Evolutionary conservation across 2,888 invertebrate species (phyloP).

Genomic region (Cinara cedri): DNA sequence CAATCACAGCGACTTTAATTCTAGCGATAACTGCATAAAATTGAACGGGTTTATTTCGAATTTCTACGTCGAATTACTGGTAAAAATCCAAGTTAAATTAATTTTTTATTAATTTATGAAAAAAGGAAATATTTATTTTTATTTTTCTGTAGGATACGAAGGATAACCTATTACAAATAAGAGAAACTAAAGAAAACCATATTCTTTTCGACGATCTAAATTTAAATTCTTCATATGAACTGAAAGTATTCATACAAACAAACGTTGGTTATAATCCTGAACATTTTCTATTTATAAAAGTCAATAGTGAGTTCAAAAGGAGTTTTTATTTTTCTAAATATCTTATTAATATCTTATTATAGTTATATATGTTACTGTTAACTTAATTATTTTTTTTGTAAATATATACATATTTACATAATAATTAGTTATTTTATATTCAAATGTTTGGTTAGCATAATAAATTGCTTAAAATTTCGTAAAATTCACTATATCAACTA

Average conservation of each 20-base stretch:
- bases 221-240: slow-evolving; percentile 1
- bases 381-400: background rate
- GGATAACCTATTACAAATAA: background rate
- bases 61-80: background rate
- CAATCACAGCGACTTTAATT: no score
- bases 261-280: background rate
- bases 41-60: slow-evolving; percentile 19
- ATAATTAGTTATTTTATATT: background rate
- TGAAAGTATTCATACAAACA: slow-evolving; percentile 29
- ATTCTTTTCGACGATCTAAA: background rate
- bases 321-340: no score
- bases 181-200: background rate
- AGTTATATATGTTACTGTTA: background rate
- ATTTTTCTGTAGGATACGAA: background rate
- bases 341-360: no score
- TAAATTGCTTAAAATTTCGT: background rate
- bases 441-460: background rate
- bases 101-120: no score
- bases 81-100: no score
- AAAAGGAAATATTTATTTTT: no score
- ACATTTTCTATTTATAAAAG: background rate
- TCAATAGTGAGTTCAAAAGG: background rate
- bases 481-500: background rate
- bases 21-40: background rate
- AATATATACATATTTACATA: no score